Evolutionary conservation across 30 jellyfish, hydroid and myxozoan genomes (phyloP).

Genomic region (Phacellophora camtschatica): DNA sequence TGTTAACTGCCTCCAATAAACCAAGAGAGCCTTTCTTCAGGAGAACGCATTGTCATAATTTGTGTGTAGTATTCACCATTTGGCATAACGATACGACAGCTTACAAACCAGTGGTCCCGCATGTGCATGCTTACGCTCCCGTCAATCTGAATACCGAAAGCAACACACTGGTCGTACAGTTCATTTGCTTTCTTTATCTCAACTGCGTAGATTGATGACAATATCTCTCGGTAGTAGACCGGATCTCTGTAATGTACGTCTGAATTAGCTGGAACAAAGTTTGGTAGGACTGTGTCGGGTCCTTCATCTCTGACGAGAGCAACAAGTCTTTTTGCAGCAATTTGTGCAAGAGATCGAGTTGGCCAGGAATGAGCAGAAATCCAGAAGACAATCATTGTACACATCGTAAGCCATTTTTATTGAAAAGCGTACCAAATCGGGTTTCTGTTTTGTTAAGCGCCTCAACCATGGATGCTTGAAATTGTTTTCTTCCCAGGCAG

Average conservation of each 20-base stretch:
- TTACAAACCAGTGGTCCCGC: conserved; percentile 9
- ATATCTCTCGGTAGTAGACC: conserved; percentile 23
- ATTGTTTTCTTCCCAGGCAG: conserved; percentile 39
- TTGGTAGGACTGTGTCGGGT: conserved; percentile 51
- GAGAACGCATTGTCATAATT: conserved; percentile 4
- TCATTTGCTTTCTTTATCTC: conserved; percentile 15
- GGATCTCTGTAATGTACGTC: conserved; percentile 52
- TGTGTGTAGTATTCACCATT: conserved; percentile 3
- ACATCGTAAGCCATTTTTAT: no score
- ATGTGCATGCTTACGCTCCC: conserved; percentile 17
- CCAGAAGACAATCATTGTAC: conserved; percentile 5
- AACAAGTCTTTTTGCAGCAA: conserved; percentile 36
- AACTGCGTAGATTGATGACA: conserved; percentile 28
- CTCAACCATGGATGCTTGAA: conserved; percentile 16
- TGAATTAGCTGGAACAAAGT: conserved; percentile 33
- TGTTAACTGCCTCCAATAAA: background rate
- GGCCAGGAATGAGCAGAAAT: conserved; percentile 36
- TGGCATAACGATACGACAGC: conserved; percentile 3
- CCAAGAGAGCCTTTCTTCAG: conserved; percentile 1
- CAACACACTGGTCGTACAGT: background rate
- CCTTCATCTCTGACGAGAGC: conserved; percentile 37
- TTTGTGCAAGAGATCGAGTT: conserved; percentile 23
- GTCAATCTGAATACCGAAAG: conserved; percentile 11
- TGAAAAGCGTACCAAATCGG: no score
- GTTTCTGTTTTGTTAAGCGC: background rate